phyloP scores from a whole-genome alignment of 1,140 invertebrate species.

The Lordiphosa clarofinis region DNA sequence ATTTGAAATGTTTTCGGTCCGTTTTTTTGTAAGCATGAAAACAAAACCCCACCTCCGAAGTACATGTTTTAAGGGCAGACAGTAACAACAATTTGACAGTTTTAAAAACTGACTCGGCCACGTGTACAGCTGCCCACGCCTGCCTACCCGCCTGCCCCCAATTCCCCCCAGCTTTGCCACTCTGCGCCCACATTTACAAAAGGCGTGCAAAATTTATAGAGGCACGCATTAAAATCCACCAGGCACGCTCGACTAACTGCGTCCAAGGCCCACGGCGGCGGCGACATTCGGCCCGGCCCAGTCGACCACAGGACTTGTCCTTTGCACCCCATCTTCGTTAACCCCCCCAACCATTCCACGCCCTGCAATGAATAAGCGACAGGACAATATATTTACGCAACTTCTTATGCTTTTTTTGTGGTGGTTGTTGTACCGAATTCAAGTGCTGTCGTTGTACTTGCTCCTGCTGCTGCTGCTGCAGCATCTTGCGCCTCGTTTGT shows the following conservation, averaged over 20 bases:
- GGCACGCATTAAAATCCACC: conserved; percentile 69
- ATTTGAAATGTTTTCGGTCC: too few species aligned
- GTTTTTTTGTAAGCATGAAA: too few species aligned
- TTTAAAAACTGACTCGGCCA: conserved; percentile 52
- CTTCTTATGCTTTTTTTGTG: conserved; percentile 61
- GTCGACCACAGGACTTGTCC: conserved; percentile 29
- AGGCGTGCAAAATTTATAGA: conserved; percentile 77
- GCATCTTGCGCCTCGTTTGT: conserved; percentile 74
- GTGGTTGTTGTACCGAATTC: conserved; percentile 39
- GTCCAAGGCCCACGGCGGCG: conserved; percentile 50
- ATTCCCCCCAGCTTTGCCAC: neutral
- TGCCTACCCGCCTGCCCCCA: conserved; percentile 2
- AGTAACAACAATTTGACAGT: conserved; percentile 69
- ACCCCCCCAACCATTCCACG: conserved; percentile 15
- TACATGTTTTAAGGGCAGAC: too few species aligned
- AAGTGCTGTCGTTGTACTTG: conserved; percentile 12
- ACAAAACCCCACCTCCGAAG: too few species aligned
- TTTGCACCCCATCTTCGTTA: conserved; percentile 25
- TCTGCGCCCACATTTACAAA: conserved; percentile 51
- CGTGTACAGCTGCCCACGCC: conserved; percentile 55
- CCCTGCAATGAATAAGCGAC: conserved; percentile 42
- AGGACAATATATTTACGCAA: conserved; percentile 77
- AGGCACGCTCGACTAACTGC: conserved; percentile 71
- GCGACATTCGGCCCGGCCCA: conserved; percentile 32
- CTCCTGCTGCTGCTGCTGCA: conserved; percentile 41